Evolutionary conservation across 2,113 vertebrate species (phyloP).

Genomic region (Perca schrenkii): DNA sequence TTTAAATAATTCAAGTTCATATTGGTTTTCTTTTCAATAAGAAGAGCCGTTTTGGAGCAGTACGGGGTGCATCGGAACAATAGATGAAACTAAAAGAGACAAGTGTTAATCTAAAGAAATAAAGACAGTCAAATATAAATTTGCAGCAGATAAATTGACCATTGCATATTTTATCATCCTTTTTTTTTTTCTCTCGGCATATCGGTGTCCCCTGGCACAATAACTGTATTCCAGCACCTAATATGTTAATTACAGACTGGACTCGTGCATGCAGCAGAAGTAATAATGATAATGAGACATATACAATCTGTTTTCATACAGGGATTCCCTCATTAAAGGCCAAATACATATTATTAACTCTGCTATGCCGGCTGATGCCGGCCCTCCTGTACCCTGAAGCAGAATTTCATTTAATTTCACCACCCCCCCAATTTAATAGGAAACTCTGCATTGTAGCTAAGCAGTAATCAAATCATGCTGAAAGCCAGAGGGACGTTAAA

Average conservation of each 20-base stretch:
- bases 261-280: neutral
- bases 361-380: neutral
- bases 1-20: neutral
- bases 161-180: neutral
- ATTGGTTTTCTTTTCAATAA: too few relatives aligned
- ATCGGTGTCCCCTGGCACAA: neutral
- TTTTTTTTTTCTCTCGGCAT: neutral
- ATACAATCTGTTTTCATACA: slow-evolving; percentile 8
- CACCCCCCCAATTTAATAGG: neutral
- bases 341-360: slow-evolving; percentile 23
- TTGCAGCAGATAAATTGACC: neutral
- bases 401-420: neutral
- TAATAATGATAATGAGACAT: slow-evolving; percentile 23
- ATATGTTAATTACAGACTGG: slow-evolving; percentile 18
- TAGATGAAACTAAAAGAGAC: neutral
- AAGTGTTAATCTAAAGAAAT: neutral
- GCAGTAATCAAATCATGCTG: neutral
- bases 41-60: neutral
- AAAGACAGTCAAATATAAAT: neutral
- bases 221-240: neutral
- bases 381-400: neutral
- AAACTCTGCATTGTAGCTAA: neutral
- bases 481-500: neutral
- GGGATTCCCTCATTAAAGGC: slow-evolving; percentile 19
- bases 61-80: neutral